phyloP scores from a whole-genome alignment of 2,113 vertebrate genomes.

The Nibea coibor region DNA sequence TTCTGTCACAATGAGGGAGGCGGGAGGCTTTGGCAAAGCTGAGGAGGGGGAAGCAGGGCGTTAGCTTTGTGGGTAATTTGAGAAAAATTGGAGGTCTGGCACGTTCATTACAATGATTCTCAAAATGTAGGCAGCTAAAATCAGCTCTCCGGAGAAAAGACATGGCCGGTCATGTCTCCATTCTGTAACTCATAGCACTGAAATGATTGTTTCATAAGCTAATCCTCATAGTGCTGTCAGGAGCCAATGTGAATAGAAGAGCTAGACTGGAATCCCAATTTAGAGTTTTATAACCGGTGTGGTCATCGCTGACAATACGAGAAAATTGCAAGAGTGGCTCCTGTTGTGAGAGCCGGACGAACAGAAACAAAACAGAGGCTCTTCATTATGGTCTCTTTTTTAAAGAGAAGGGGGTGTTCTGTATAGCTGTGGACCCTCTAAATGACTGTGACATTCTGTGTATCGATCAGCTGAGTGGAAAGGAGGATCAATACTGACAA shows the following conservation, averaged over 20 bases:
- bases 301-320: conserved; percentile 50
- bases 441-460: conserved; percentile 77
- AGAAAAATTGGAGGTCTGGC: conserved; percentile 33
- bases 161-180: conserved; percentile 9
- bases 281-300: conserved; percentile 37
- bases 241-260: conserved; percentile 47
- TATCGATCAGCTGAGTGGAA: conserved; percentile 74
- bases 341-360: conserved; percentile 48
- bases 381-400: conserved; percentile 58
- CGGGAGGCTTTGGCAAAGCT: conserved; percentile 95
- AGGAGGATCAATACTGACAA: conserved; percentile 73
- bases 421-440: conserved; percentile 58
- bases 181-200: conserved; percentile 23
- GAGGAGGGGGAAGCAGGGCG: conserved; percentile 41
- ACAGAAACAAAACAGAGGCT: conserved; percentile 59
- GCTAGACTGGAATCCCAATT: conserved; percentile 46
- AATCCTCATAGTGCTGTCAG: conserved; percentile 46
- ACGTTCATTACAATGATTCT: conserved; percentile 17
- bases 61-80: conserved; percentile 33
- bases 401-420: conserved; percentile 14
- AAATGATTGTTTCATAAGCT: conserved; percentile 49
- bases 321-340: conserved; percentile 57
- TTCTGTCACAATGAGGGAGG: conserved; percentile 92
- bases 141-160: conserved; percentile 26
- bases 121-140: conserved; percentile 16